These are phyloP conservation scores for Euphydryas editha DNA, from an alignment of 2,888 invertebrate genomes.

Conservation along the genomic window DNA sequence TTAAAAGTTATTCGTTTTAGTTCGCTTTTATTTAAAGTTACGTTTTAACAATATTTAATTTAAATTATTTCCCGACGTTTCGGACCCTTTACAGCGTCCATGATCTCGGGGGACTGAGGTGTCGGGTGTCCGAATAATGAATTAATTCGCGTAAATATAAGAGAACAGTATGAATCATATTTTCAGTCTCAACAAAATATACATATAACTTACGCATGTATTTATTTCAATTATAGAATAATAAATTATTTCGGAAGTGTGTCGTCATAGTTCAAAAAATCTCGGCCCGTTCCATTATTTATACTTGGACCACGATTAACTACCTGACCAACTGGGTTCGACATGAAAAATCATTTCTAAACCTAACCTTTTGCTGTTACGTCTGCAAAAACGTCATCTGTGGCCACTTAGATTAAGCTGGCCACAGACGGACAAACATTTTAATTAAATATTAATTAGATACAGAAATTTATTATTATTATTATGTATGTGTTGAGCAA, in stretches of 20 bases:
- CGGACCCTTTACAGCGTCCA: no score
- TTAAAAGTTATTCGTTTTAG: no score
- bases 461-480: no score
- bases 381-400: constrained; percentile 19
- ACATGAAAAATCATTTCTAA: constrained; percentile 36
- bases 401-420: constrained; percentile 1
- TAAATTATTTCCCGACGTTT: no score
- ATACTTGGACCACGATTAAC: constrained; percentile 28
- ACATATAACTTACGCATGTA: neutral
- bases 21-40: no score
- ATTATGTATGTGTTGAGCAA: no score
- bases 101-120: no score
- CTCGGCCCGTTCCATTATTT: constrained; percentile 25
- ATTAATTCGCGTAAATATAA: no score
- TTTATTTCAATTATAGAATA: neutral
- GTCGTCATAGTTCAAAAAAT: neutral
- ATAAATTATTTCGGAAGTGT: neutral
- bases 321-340: constrained; percentile 36
- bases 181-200: no score
- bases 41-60: no score
- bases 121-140: no score
- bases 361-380: constrained; percentile 23
- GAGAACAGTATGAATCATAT: no score
- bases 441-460: neutral
- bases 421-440: neutral